Conservation (phyloP, 2,113 vertebrate genomes). For the Ellobius talpinus region DNA sequence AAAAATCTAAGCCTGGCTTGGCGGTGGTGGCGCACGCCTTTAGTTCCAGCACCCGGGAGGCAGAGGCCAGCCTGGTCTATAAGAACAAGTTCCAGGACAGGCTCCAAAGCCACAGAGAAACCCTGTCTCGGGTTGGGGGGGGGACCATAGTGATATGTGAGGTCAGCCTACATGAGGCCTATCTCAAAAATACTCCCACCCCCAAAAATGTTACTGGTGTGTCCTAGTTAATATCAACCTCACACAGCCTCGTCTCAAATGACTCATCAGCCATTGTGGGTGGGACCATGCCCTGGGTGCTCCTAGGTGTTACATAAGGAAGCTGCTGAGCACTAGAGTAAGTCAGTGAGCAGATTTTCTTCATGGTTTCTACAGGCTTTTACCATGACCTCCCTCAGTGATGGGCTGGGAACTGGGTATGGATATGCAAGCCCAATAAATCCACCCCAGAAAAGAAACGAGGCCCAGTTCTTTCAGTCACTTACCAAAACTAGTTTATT, state of each 20-base stretch:
- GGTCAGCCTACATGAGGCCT: not conserved
- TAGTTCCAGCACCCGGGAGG: too few relatives aligned
- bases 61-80: too few relatives aligned
- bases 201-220: not conserved
- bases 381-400: not conserved
- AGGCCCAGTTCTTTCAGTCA: not conserved
- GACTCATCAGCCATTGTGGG: not conserved
- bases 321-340: not conserved
- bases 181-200: not conserved
- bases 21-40: too few relatives aligned
- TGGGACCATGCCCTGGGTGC: not conserved
- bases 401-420: not conserved
- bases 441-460: not conserved
- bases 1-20: not conserved
- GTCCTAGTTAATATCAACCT: not conserved
- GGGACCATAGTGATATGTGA: not conserved
- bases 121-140: too few relatives aligned
- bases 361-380: not conserved
- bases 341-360: not conserved
- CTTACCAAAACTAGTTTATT: not conserved
- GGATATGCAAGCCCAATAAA: not conserved
- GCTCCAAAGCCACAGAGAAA: too few relatives aligned
- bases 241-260: not conserved
- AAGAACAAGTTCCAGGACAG: too few relatives aligned
- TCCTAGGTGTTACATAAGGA: not conserved